A percentile compares a stretch with the other conserved stretches of the same genome.
Evolutionary conservation across 1,140 invertebrate species (phyloP).

Genomic region (Pogonomyrmex barbatus): DNA sequence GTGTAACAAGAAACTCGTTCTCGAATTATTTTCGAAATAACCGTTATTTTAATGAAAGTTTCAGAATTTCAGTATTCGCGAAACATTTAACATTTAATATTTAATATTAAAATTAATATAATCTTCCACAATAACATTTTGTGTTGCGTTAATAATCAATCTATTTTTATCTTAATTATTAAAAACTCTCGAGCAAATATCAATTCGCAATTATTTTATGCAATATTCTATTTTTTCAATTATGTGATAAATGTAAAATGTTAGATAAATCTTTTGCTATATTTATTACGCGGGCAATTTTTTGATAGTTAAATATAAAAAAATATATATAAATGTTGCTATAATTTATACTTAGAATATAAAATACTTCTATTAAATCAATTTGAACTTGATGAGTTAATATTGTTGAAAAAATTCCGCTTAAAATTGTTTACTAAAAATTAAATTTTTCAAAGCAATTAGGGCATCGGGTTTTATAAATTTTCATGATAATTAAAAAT

Average conservation of each 20-base stretch:
- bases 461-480: not conserved
- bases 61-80: not conserved
- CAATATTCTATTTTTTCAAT: not conserved
- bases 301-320: constrained; percentile 23
- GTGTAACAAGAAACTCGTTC: constrained; percentile 4
- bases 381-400: not conserved
- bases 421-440: not conserved
- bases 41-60: constrained; percentile 15
- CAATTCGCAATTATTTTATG: constrained; percentile 15
- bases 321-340: not conserved
- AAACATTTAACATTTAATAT: not conserved
- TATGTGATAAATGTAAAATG: constrained; percentile 12
- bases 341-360: not conserved
- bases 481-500: not conserved
- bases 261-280: not conserved
- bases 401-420: not conserved
- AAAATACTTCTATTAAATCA: not conserved
- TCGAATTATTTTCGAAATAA: not conserved
- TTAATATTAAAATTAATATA: not conserved
- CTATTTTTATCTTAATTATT: constrained; percentile 9
- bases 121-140: not conserved
- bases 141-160: not conserved
- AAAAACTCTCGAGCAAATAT: not conserved
- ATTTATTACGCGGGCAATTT: not conserved
- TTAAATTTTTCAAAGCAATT: not conserved